Conservation (phyloP, 1,140 invertebrate genomes). For the Ctenoplectra terminalis region DNA sequence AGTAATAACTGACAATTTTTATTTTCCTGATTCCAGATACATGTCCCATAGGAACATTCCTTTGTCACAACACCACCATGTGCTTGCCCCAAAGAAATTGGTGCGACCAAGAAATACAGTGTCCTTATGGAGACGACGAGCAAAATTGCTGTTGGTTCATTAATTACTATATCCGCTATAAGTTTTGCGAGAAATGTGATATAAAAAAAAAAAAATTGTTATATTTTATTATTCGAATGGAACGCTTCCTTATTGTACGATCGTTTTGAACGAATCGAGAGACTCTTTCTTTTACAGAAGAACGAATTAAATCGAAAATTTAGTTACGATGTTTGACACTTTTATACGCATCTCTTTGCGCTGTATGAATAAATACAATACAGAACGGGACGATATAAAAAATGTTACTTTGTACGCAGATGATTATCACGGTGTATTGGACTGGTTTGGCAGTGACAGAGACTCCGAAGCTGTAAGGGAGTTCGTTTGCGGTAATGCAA, state of each 20-base stretch:
- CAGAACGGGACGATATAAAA: not conserved
- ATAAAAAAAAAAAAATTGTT: not conserved
- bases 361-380: not conserved
- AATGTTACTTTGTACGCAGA: conserved; percentile 60
- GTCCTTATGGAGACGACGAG: conserved; percentile 88
- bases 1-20: too few relatives aligned
- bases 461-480: conserved; percentile 24
- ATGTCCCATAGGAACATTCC: conserved; percentile 87
- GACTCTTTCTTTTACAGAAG: not conserved
- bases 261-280: not conserved
- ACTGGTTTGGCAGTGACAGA: conserved; percentile 56
- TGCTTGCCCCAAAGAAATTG: conserved; percentile 87
- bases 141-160: conserved; percentile 75
- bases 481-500: conserved; percentile 48
- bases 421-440: conserved; percentile 65
- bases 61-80: conserved; percentile 86
- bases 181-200: not conserved
- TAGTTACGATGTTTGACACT: conserved; percentile 13
- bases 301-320: conserved; percentile 31
- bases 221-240: not conserved
- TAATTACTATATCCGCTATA: not conserved
- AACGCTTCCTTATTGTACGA: not conserved
- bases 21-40: conserved; percentile 63
- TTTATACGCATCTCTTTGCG: not conserved
- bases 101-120: conserved; percentile 87